A percentile compares a stretch with the other conserved stretches of the same genome.
Conservation (phyloP, 2,888 invertebrate genomes). For the Parthenolecanium corni region DNA sequence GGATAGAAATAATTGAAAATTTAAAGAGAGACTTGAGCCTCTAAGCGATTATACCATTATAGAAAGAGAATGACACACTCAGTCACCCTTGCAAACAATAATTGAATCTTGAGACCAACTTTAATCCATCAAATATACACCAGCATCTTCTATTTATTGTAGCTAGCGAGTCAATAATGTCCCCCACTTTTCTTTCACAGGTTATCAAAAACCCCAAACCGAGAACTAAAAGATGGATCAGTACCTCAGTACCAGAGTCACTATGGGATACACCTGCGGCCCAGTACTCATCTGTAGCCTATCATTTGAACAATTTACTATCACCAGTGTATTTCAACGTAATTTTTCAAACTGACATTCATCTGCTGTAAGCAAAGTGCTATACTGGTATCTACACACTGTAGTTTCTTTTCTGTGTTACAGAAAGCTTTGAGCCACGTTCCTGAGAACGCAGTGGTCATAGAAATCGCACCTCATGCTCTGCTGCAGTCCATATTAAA, state of each 20-base stretch:
- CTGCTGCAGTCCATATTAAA: conserved; percentile 50
- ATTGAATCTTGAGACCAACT: too few relatives aligned
- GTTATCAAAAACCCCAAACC: conserved; percentile 67
- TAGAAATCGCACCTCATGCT: conserved; percentile 52
- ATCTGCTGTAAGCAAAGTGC: background rate
- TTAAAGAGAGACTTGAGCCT: too few relatives aligned
- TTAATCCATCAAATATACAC: too few relatives aligned
- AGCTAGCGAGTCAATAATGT: too few relatives aligned
- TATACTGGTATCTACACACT: background rate
- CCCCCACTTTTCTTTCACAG: conserved; percentile 36
- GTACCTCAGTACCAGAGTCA: conserved; percentile 81
- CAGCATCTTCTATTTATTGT: too few relatives aligned
- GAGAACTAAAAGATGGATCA: conserved; percentile 75
- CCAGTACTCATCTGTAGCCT: conserved; percentile 73
- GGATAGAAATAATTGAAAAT: too few relatives aligned
- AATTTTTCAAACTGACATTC: conserved; percentile 6
- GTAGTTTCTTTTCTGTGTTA: conserved; percentile 37
- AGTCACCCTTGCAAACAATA: too few relatives aligned
- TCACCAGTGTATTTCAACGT: conserved; percentile 59
- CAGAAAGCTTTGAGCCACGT: conserved; percentile 48
- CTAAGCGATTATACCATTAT: too few relatives aligned
- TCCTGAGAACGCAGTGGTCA: conserved; percentile 46
- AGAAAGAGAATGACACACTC: too few relatives aligned
- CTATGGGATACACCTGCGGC: conserved; percentile 70
- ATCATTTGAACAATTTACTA: conserved; percentile 90